A percentile compares a stretch with the other conserved stretches of the same genome.
Evolutionary conservation across 2,113 vertebrate genomes (phyloP).

Genomic region (Chitala chitala): DNA sequence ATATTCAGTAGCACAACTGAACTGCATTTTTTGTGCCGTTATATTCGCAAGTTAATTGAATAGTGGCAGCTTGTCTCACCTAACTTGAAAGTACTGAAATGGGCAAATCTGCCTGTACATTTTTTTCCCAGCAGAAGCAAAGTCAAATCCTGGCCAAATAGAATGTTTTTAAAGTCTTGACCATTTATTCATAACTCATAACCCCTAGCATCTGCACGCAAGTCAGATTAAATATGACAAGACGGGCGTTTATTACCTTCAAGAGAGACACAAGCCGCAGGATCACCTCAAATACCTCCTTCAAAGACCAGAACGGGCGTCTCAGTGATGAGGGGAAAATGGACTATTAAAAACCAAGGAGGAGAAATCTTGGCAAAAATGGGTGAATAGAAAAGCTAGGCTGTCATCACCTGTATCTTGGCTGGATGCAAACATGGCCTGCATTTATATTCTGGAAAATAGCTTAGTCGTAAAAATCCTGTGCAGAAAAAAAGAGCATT

Average conservation of each 20-base stretch:
- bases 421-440: slow-evolving; percentile 34
- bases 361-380: slow-evolving; percentile 43
- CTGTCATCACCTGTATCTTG: slow-evolving; percentile 54
- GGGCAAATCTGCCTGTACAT: slow-evolving; percentile 20
- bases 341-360: slow-evolving; percentile 30
- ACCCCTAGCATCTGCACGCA: slow-evolving; percentile 8
- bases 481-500: slow-evolving; percentile 5
- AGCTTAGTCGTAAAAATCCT: slow-evolving; percentile 40
- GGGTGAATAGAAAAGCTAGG: slow-evolving; percentile 38
- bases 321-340: slow-evolving; percentile 1
- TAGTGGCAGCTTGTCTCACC: neutral
- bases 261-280: neutral
- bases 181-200: slow-evolving; percentile 25
- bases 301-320: neutral
- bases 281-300: neutral
- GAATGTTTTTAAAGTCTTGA: slow-evolving; percentile 10
- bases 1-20: slow-evolving; percentile 11
- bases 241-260: neutral
- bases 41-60: slow-evolving; percentile 34
- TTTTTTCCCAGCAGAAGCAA: slow-evolving; percentile 13
- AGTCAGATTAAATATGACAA: slow-evolving; percentile 17
- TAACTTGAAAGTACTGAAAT: slow-evolving; percentile 12
- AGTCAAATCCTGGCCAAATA: slow-evolving; percentile 14
- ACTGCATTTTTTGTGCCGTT: slow-evolving; percentile 38
- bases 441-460: slow-evolving; percentile 47